A percentile compares a stretch with the other conserved stretches of the same genome.
phyloP scores from a whole-genome alignment of 2,797 vertebrate species.

The Erithacus rubecula region DNA sequence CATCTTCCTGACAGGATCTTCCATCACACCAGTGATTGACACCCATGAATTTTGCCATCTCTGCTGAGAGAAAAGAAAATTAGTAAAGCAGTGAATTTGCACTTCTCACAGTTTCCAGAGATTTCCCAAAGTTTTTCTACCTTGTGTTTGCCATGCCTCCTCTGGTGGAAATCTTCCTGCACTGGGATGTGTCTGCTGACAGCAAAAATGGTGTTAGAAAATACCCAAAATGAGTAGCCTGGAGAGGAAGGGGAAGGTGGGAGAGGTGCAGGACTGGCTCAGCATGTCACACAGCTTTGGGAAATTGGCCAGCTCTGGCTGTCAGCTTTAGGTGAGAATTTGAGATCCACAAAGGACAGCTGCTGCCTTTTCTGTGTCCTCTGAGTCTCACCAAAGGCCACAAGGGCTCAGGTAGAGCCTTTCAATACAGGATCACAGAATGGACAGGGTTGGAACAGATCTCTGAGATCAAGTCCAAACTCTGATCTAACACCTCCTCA shows the following conservation, averaged over 20 bases:
- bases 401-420: background rate
- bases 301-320: background rate
- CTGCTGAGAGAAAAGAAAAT: background rate
- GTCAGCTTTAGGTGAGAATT: background rate
- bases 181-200: background rate
- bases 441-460: background rate
- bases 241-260: background rate
- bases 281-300: background rate
- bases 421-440: background rate
- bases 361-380: background rate
- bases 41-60: background rate
- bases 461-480: background rate
- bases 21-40: background rate
- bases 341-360: background rate
- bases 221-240: fast-evolving
- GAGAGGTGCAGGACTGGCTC: background rate
- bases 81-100: background rate
- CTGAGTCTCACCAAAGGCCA: background rate
- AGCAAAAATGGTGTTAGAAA: background rate
- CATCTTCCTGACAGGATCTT: background rate
- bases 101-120: background rate
- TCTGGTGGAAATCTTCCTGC: background rate
- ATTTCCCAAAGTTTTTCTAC: background rate
- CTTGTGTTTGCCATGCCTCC: fast-evolving
- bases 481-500: background rate